Conservation (phyloP, 2,888 invertebrate genomes). For the Coenonympha glycerion region DNA sequence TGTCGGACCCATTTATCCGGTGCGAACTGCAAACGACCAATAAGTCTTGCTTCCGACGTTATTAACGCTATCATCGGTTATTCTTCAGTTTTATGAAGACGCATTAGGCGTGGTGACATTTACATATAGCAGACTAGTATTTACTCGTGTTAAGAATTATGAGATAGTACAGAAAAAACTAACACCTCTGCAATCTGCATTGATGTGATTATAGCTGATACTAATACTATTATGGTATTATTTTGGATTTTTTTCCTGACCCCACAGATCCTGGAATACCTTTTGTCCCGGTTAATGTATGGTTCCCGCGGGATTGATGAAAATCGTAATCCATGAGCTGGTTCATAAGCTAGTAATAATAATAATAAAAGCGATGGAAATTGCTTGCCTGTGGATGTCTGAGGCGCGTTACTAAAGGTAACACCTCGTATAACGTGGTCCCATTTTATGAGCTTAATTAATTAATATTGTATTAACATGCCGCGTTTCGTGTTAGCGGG, state of each 20-base stretch:
- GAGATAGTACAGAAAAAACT: too few relatives aligned
- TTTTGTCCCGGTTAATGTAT: too few relatives aligned
- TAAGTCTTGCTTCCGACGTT: conserved; percentile 73
- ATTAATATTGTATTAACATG: conserved; percentile 60
- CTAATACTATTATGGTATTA: too few relatives aligned
- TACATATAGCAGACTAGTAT: too few relatives aligned
- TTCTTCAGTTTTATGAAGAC: conserved; percentile 72
- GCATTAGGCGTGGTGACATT: conserved; percentile 62
- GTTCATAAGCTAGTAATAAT: conserved; percentile 21
- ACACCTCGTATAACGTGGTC: conserved; percentile 42
- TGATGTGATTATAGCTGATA: too few relatives aligned
- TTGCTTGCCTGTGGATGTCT: conserved; percentile 22
- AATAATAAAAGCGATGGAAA: conserved; percentile 24
- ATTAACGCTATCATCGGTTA: conserved; percentile 76
- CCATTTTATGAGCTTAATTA: conserved; percentile 51
- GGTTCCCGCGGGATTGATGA: too few relatives aligned
- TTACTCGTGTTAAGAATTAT: too few relatives aligned
- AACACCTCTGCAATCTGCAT: background rate
- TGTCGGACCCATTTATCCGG: conserved; percentile 55
- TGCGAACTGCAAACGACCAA: conserved; percentile 71
- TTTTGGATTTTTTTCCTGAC: too few relatives aligned
- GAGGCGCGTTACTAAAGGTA: conserved; percentile 35
- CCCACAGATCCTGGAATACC: too few relatives aligned
- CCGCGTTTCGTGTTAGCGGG: conserved; percentile 47
- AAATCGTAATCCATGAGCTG: too few relatives aligned